Base-by-base conservation (phyloP, 2,888 invertebrate genomes). In the Girardia tigrina region DNA sequence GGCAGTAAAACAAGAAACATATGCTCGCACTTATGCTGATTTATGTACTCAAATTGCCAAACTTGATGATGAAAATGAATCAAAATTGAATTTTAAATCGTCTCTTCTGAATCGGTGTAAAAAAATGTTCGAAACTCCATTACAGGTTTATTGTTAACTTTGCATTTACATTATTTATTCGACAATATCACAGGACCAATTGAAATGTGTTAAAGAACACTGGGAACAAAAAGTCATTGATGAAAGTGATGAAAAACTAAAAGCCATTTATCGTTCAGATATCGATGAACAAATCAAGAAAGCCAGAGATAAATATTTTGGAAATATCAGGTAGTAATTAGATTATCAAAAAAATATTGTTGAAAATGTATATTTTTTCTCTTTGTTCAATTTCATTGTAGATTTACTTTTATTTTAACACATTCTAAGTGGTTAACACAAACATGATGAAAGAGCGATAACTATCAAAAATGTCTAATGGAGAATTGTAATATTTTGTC, bases 41-140 rank as follows among this genome's bases (percentile, higher is more conserved):
- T 4, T 56, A n/a, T 56, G 56, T 56, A 20, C n/a, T 56, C n/a
- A 56, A 6, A 56, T 56, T 8, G 56, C 56, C 56, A 56, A 56
- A 56, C n/a, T 56, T 56, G 56, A 56, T 16, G 56, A 56, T 56
- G 56, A 56, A 4, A 56, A 56, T 56, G 56, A 56, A 12, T 56
- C 56, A 6, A 56, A 56, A n/a, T 56, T n/a, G 56, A 56, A 56
- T 56, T 56, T 56, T 56, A 56, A 56, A 56, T 56, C 56, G 23
- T 56, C 56, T 2, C n/a, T 56, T 20, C n/a, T 56, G 4, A 4
- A 56, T 56, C n/a, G 56, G 23, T 56, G 56, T n/a, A 56, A 56
- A 56, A n/a, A 8, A 56, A 56, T 56, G 56, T 56, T 56, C n/a
- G 56, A 56, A 56, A 56, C 56, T 20, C 56, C 56, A 20, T 56